phyloP scores from a whole-genome alignment of 2,113 vertebrate genomes.

The Pluvianellus socialis region DNA sequence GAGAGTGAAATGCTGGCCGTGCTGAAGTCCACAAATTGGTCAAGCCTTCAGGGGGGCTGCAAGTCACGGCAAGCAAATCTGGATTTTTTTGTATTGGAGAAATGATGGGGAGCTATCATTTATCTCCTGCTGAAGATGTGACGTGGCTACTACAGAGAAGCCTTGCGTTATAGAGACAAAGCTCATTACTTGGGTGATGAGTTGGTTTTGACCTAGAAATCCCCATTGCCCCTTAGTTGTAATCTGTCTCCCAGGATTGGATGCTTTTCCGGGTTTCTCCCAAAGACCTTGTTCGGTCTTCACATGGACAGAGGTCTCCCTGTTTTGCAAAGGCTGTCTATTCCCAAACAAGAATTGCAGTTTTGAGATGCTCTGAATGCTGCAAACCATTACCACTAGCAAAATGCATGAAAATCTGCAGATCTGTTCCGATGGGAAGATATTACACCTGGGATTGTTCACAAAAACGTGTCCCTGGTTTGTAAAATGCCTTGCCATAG shows the following conservation, averaged over 20 bases:
- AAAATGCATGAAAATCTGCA: not conserved
- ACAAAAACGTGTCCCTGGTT: not conserved
- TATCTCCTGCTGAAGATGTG: not conserved
- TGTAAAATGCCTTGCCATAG: not conserved
- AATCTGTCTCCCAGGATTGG: not conserved
- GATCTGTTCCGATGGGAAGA: not conserved
- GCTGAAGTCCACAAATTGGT: not conserved
- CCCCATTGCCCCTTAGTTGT: not conserved
- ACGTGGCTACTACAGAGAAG: not conserved
- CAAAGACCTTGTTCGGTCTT: not conserved
- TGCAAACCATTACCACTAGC: not conserved
- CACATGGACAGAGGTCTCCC: not conserved
- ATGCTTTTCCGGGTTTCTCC: not conserved
- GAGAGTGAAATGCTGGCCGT: not conserved
- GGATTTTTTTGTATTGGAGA: not conserved
- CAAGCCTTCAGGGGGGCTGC: not conserved
- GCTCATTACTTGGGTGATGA: not conserved
- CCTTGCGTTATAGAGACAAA: not conserved
- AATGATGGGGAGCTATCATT: not conserved
- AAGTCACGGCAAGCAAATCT: not conserved
- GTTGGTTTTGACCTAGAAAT: not conserved
- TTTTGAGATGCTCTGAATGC: not conserved
- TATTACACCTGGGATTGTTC: not conserved
- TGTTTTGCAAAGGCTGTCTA: not conserved
- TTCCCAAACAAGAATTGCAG: not conserved